Evolutionary conservation across 2,113 vertebrate genomes (phyloP), one percentile per base, ranked within the genome.

Genomic region (Mormoops blainvillei): DNA sequence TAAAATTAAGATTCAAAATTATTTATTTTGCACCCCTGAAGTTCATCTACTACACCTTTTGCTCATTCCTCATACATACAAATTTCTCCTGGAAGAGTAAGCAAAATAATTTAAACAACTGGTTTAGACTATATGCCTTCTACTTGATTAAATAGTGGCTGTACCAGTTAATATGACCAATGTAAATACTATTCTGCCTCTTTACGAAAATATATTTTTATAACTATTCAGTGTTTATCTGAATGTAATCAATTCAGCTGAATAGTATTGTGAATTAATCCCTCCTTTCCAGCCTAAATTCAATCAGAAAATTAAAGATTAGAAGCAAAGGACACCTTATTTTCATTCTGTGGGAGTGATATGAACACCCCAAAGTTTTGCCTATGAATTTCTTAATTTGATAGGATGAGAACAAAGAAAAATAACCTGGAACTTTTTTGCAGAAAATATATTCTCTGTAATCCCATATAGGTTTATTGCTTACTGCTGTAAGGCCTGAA

Each of bases 31-130:
- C 13, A 71, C n/a, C 6, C 70, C 20, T 91, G 76, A 90, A 63
- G 43, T 80, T 95, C 1, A 18, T 70, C 50, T 68, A 10, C 20
- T 56, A 3, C 33, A 68, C 22, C 52, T 80, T 7, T 48, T 76
- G 67, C 6, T 36, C n/a, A 61, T 68, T 58, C 16, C 6, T 94
- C 33, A 67, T 18, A 94, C 33, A 81, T 26, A 3, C 28, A 43
- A 67, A 73, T 82, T 85, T 48, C 26, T 5, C 50, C 89, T 58
- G 82, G 65, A 90, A 87, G 52, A 50, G 22, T 77, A 90, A 91
- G 93, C 36, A 87, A 76, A 85, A 84, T 4, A 78, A 91, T 85
- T 90, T 90, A 65, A 94, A 80, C 61, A 58, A 36, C 85, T 91
- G 43, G 31, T 96, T 65, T 65, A 84, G 43, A 89, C 14, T 85